Base-by-base conservation (phyloP, 2,113 vertebrate genomes). In the Sinocyclocheilus grahami region DNA sequence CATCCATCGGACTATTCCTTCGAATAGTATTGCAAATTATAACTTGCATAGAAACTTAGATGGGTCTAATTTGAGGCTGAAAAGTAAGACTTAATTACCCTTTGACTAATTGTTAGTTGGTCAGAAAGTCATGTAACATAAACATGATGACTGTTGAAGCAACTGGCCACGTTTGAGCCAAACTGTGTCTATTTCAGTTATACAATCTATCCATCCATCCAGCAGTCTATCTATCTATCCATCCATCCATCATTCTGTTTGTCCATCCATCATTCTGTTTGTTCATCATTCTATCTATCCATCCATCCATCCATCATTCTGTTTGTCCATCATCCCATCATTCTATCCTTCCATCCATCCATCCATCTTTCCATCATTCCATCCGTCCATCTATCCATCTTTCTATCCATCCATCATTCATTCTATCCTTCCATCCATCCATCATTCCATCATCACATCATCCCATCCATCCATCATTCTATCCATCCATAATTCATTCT, bases 201-300 rank as follows among this genome's bases (percentile, higher is more conserved):
- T 16, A 8, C 20, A 20, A 8, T 20, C 22, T n/a, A 62, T n/a
- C 22, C 9, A n/a, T 48, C 42, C 42, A 2, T 46, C 0, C 27
- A 7, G 13, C n/a, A 12, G 13, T 27, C 4, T 13, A 5, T 65
- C 22, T 0, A 0, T 12, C 3, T 0, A 4, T 63, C n/a, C 1
- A 11, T 62, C 62, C 0, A 4, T 27, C 27, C n/a, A n/a, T n/a
- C n/a, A n/a, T n/a, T n/a, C n/a, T n/a, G n/a, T n/a, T n/a, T n/a
- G n/a, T n/a, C n/a, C n/a, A n/a, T n/a, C n/a, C n/a, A n/a, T n/a
- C n/a, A n/a, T n/a, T n/a, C n/a, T n/a, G n/a, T n/a, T n/a, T n/a
- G n/a, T n/a, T n/a, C n/a, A n/a, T n/a, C n/a, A n/a, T n/a, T n/a
- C n/a, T n/a, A n/a, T n/a, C n/a, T n/a, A n/a, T n/a, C 62, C 0